Base-by-base conservation (phyloP, 2,888 invertebrate genomes). In the Tachina grossa region DNA sequence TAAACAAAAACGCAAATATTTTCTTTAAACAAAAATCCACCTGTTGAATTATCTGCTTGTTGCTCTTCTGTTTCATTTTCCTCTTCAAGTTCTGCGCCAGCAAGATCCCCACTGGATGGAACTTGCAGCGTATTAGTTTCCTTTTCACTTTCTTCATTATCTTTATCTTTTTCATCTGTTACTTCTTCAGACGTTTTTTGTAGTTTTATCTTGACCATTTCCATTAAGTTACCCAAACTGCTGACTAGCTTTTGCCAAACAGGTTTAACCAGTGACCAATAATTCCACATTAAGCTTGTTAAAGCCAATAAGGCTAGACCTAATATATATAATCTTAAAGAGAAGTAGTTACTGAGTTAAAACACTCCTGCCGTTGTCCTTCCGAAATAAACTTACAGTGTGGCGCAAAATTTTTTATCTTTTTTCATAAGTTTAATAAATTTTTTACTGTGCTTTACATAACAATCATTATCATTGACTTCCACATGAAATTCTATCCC, bases 401-500 rank as follows among this genome's bases (percentile, higher is more conserved):
- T 93, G 66, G 93, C 92, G 43, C 92, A 91, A 49, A 94, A 93
- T 85, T 93, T 93, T 85, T 93, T 88, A 71, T 92, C 90, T 66
- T 89, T 91, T 76, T 89, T 88, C 45, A 92, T 76, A 1, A 91
- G 78, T 79, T 88, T 93, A 5, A 84, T 59, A 31, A 90, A 87
- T 39, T 88, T 89, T 19, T 84, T 77, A 6, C 89, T 92, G 9
- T 93, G 93, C 57, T 93, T 93, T 1, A 94, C 93, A 87, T 94
- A 94, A 87, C 96, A 96, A 92, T 95, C 95, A 13, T 93, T 92
- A 9, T 93, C 92, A 83, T 93, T 90, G 10, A 95, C 94, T 85
- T 95, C 94, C 16, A 95, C 94, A 57, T 91, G 91, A 88, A 95
- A 94, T 88, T 93, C 93, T 78, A 96, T 90, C 53, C 95, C 94